Base-by-base conservation (phyloP, 2,797 vertebrate genomes). In the Acestrorhynchus altus region DNA sequence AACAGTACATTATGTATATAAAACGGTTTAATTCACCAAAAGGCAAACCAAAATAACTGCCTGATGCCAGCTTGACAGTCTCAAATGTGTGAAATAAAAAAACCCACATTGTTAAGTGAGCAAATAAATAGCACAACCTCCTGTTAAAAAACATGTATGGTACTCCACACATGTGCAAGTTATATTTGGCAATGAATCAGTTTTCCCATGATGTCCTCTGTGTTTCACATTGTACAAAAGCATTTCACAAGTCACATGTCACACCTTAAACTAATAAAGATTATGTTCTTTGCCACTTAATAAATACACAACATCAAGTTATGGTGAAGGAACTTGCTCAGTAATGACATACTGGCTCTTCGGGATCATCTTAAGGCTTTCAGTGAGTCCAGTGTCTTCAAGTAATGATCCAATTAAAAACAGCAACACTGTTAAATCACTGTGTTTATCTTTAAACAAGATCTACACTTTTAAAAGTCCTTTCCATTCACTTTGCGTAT, bases 341-440 rank as follows among this genome's bases (percentile, higher is more conserved):
- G 81, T 49, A 81, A 83, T 80, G 61, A 42, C 77, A 73, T 28
- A 66, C 40, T 56, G 75, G 71, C 39, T 84, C 74, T 81, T 59
- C 40, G 57, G 42, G 28, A 35, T 35, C 31, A 35, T 35, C 31
- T 83, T 72, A 80, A 73, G 70, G 77, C 72, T 70, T 74, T 28
- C 26, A 68, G 52, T 60, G 51, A 83, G 78, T 76, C 26, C 46
- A 79, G 46, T 24, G 71, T 83, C 74, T 85, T 87, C 74, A 86
- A 87, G 83, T 82, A 77, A 52, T 67, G 9, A 84, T 51, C 31
- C 12, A 51, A 51, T 75, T 63, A 66, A 71, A 72, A 79, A 68
- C 49, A 77, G 31, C 35, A 76, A 57, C 44, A 75, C 26, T 79
- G 78, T 74, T 24, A 86, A 82, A 87, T 83, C 78, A 80, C 5